Evolutionary conservation across 2,797 vertebrate genomes (phyloP), one percentile per base, ranked within the genome.

Genomic region (Platalea minor): DNA sequence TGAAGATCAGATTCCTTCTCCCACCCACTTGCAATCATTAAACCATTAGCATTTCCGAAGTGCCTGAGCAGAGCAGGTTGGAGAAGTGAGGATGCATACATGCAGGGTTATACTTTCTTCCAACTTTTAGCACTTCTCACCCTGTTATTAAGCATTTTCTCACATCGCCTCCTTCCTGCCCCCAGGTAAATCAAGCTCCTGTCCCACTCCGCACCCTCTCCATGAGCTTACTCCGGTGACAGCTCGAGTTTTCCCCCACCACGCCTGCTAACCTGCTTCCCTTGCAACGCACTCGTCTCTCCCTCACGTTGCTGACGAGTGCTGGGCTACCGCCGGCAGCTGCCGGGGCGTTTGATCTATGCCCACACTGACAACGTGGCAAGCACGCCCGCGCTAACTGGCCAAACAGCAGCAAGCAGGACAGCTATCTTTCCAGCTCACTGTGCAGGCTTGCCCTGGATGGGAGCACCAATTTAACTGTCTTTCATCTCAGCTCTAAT

Each of bases 301-400:
- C 82, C 28, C 10, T 26, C 61, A 19, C 21, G 0, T 0, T 12
- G 26, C 61, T 54, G 14, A 13, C 39, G 31, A 72, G 65, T 14
- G 31, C 7, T 1, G 12, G 45, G 67, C 26, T 53, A 20, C 35
- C 0, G 0, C 20, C 1, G 0, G 84, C 80, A 39, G 37, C 56
- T 77, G 15, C 50, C 0, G 0, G 17, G 18, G 8, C 45, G 53
- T 60, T 53, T 87, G 46, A 73, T 35, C 51, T 17, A 4, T 53
- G 64, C 37, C 82, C 54, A 2, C 5, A 54, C 51, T 7, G 50
- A 26, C 77, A 91, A 60, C 60, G 15, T 29, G 80, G 72, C 64
- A 67, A 60, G 76, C 35, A 29, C 28, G 2, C n/a, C 65, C 72
- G 59, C 46, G 26, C 35, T 16, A 83, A 69, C 60, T 29, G 64